Conservation (phyloP, 2,888 invertebrate species). For the Acanthosepion lycidas region DNA sequence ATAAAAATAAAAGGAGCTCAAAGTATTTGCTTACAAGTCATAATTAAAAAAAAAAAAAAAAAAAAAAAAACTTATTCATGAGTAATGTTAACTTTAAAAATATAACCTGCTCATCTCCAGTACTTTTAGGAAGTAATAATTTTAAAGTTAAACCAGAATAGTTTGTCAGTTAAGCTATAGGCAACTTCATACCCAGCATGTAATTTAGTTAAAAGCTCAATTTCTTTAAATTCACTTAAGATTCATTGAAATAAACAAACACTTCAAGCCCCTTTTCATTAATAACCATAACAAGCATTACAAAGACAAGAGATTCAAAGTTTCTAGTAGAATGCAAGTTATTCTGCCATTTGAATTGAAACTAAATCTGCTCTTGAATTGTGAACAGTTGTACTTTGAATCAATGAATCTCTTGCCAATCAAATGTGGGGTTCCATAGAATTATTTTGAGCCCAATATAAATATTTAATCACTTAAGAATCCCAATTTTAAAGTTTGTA, state of each 20-base stretch:
- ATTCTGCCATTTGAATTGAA: not conserved
- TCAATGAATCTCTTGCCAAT: slow-evolving; percentile 43
- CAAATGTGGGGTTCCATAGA: slow-evolving; percentile 42
- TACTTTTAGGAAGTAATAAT: no score
- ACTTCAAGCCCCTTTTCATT: slow-evolving; percentile 46
- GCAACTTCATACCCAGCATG: no score
- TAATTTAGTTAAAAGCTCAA: no score
- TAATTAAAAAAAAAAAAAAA: no score
- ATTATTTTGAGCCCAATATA: slow-evolving; percentile 39
- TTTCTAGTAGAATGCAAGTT: not conserved
- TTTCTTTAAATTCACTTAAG: not conserved
- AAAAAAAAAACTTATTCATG: no score
- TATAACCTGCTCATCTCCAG: no score
- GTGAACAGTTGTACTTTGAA: slow-evolving; percentile 37
- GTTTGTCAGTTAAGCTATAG: no score
- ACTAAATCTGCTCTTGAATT: not conserved
- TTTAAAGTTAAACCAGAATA: no score
- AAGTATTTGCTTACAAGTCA: slow-evolving; percentile 41
- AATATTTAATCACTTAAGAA: not conserved
- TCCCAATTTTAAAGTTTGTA: not conserved
- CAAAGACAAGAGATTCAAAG: slow-evolving; percentile 45
- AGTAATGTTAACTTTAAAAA: no score
- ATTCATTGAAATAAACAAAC: slow-evolving; percentile 25
- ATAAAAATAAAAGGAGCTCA: slow-evolving; percentile 36
- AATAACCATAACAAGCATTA: slow-evolving; percentile 47